phyloP scores from a whole-genome alignment of 2,113 vertebrate genomes.

The Podarcis cretensis region DNA sequence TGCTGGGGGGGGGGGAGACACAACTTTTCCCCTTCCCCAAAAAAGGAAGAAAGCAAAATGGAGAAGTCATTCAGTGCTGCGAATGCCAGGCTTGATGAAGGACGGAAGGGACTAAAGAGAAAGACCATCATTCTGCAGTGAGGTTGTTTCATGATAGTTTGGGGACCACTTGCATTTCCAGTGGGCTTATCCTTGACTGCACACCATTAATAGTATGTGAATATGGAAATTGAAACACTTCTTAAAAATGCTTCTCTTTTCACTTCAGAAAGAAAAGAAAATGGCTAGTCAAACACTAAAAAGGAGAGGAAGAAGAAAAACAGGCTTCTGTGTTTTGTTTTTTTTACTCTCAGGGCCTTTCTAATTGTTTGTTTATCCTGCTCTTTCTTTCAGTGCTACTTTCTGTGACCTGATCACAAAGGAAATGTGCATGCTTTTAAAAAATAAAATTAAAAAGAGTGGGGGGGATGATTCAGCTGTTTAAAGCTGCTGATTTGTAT shows the following conservation, averaged over 20 bases:
- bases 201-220: constrained; percentile 61
- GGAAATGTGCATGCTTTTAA: constrained; percentile 62
- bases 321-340: constrained; percentile 70
- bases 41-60: not conserved
- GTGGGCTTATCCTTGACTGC: constrained; percentile 55
- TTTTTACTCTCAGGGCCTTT: constrained; percentile 82
- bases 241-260: constrained; percentile 52
- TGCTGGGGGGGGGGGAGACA: constrained; percentile 22
- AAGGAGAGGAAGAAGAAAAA: constrained; percentile 37
- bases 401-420: constrained; percentile 73
- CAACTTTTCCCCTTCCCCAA: constrained; percentile 5
- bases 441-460: constrained; percentile 15
- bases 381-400: constrained; percentile 70
- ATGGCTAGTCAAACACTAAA: constrained; percentile 74
- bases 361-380: constrained; percentile 30
- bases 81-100: constrained; percentile 60
- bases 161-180: constrained; percentile 61
- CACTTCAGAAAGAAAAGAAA: constrained; percentile 62
- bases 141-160: constrained; percentile 53
- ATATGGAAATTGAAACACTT: constrained; percentile 67
- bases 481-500: constrained; percentile 43
- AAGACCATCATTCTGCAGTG: constrained; percentile 38
- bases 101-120: constrained; percentile 58
- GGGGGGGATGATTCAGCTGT: constrained; percentile 48
- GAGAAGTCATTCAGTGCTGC: constrained; percentile 61